These are phyloP conservation scores for Takifugu bimaculatus DNA, from an alignment of 2,113 vertebrate species.

Conservation along the genomic window DNA sequence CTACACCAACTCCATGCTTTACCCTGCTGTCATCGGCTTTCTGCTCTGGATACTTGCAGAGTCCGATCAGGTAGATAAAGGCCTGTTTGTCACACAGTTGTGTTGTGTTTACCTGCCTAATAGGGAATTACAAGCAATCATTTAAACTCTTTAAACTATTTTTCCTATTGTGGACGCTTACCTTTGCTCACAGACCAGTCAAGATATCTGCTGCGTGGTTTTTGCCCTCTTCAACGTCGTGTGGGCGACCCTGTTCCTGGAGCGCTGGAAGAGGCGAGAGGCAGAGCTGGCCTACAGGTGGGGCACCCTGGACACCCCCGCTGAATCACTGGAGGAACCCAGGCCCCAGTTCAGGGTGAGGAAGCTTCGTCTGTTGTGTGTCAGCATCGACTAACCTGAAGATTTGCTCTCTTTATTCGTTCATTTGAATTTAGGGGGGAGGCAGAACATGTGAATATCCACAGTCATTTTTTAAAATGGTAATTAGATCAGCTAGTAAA, in stretches of 20 bases:
- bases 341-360: conserved; percentile 93
- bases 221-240: conserved; percentile 96
- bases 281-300: conserved; percentile 94
- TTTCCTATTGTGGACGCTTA: background rate
- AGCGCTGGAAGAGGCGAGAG: conserved; percentile 93
- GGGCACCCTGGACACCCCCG: conserved; percentile 89
- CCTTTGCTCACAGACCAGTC: conserved; percentile 82
- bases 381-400: too few species aligned
- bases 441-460: too few species aligned
- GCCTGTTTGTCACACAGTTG: too few species aligned
- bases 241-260: conserved; percentile 93
- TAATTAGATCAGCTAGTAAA: too few species aligned
- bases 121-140: too few species aligned
- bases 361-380: fast-evolving
- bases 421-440: too few species aligned
- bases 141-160: too few species aligned
- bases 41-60: conserved; percentile 94
- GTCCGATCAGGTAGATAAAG: conserved; percentile 82
- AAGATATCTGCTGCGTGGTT: conserved; percentile 93
- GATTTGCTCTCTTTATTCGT: too few species aligned
- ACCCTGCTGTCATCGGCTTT: conserved; percentile 91
- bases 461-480: too few species aligned
- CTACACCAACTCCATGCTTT: conserved; percentile 96
- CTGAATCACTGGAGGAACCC: conserved; percentile 91
- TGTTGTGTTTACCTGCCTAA: too few species aligned